These are phyloP conservation scores for Tauraco hartlaubi DNA, from an alignment of 2,797 vertebrate genomes.

Conservation along the genomic window DNA sequence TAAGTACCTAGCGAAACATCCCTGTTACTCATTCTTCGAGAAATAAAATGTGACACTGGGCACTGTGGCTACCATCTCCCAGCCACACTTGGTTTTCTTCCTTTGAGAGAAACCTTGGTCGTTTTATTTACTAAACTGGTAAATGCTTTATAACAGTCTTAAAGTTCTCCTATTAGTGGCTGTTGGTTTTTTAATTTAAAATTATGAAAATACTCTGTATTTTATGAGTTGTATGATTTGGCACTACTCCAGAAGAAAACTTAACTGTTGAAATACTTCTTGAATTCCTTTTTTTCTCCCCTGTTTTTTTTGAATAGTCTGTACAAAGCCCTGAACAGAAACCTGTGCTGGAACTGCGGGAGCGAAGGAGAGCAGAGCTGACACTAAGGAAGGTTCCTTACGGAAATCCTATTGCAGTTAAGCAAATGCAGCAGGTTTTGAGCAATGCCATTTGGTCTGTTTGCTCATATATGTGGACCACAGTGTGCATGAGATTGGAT, in stretches of 20 bases:
- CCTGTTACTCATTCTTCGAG: background rate
- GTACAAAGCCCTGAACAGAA: background rate
- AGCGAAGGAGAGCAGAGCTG: background rate
- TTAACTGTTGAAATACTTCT: background rate
- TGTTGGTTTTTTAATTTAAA: background rate
- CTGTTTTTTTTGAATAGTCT: too few species aligned
- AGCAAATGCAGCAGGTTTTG: background rate
- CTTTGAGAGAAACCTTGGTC: background rate
- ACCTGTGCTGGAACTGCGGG: background rate
- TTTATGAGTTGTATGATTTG: background rate
- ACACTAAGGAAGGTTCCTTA: background rate
- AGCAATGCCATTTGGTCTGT: background rate
- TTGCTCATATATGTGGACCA: background rate
- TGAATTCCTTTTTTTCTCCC: background rate
- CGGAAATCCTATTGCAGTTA: background rate
- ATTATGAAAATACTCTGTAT: background rate
- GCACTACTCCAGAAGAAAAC: background rate
- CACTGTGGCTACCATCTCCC: background rate
- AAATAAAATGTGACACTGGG: background rate
- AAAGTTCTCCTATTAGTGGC: background rate
- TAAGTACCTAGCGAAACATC: background rate
- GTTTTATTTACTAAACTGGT: background rate
- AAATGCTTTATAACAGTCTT: background rate
- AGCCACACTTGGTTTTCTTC: background rate
- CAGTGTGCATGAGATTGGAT: rapidly evolving